Evolutionary conservation across 1,140 invertebrate genomes (phyloP).

Genomic region (Daktulosphaira vitifoliae): DNA sequence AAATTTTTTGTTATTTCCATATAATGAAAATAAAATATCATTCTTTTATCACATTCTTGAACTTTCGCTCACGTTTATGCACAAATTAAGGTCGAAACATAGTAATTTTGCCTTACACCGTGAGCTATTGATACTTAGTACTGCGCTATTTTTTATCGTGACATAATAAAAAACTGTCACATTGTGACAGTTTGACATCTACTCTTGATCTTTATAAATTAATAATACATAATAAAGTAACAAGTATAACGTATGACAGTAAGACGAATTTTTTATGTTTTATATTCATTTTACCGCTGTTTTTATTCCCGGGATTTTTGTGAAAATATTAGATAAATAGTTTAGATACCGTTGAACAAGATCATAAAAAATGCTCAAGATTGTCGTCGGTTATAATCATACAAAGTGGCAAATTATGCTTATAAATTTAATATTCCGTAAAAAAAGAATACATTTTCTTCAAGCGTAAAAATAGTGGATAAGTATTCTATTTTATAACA

Average conservation of each 20-base stretch:
- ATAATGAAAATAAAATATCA: background rate
- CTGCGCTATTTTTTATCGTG: too few relatives aligned
- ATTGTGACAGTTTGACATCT: too few relatives aligned
- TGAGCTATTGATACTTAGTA: too few relatives aligned
- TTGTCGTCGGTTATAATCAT: conserved; percentile 25
- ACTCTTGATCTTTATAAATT: too few relatives aligned
- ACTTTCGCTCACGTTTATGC: conserved; percentile 25
- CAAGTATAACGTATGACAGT: too few relatives aligned
- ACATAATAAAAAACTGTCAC: too few relatives aligned
- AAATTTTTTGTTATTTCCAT: conserved; percentile 6
- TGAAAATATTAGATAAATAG: conserved; percentile 5
- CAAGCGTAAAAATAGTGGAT: conserved; percentile 26
- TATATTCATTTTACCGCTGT: background rate
- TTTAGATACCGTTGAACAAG: conserved; percentile 10
- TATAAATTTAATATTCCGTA: conserved; percentile 22
- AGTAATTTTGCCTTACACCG: too few relatives aligned
- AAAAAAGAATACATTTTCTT: conserved; percentile 9
- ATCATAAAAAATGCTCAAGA: conserved; percentile 23
- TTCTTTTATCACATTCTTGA: background rate
- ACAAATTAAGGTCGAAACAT: background rate
- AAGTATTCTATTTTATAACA: conserved; percentile 16
- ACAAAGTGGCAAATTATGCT: conserved; percentile 28
- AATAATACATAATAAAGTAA: too few relatives aligned
- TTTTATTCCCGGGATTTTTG: background rate
- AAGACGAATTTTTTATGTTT: too few relatives aligned